Base-by-base conservation (phyloP, 2,797 vertebrate species). In the Danio aesculapii region DNA sequence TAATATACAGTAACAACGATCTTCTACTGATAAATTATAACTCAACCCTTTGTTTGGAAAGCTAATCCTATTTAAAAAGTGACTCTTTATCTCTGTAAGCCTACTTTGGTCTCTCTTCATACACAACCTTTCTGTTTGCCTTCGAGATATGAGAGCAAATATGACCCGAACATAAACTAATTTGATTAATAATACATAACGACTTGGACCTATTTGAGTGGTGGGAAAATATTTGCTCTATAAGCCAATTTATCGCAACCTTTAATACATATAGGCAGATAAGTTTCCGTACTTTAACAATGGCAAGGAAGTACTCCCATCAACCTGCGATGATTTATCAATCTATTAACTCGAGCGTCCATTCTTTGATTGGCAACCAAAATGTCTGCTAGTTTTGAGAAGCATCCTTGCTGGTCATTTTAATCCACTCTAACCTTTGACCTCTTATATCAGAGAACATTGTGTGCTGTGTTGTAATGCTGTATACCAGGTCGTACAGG, bases 71-170 rank as follows among this genome's bases (percentile, higher is more conserved):
- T 72, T 58, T 30, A 41, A 46, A 59, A 57, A 46, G 55, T 14
- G 55, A 73, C 6, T 61, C 75, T 70, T 50, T 69, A 43, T 78
- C 12, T 61, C 30, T 58, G 13, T 50, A 46, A 58, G 19, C 66
- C 55, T 50, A 7, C 14, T 68, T 19, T 44, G 53, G 41, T 43
- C 21, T 63, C 67, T 83, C 41, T 77, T 63, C 67, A 69, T 75
- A 73, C 47, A 81, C 75, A 53, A 68, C 61, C 69, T 81, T 61
- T 79, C 19, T 43, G 66, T 47, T 71, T 19, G 41, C 61, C 73
- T 70, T 63, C 46, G 78, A 58, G 63, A 83, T 59, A 73, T 43
- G 55, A 80, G 61, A 83, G 77, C 58, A 77, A 83, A 83, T 85
- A 82, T 74, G 67, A 83, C 55, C 64, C 50, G 49, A 69, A 41